phyloP scores from a whole-genome alignment of 2,113 vertebrate species.

The Paratilapia polleni region DNA sequence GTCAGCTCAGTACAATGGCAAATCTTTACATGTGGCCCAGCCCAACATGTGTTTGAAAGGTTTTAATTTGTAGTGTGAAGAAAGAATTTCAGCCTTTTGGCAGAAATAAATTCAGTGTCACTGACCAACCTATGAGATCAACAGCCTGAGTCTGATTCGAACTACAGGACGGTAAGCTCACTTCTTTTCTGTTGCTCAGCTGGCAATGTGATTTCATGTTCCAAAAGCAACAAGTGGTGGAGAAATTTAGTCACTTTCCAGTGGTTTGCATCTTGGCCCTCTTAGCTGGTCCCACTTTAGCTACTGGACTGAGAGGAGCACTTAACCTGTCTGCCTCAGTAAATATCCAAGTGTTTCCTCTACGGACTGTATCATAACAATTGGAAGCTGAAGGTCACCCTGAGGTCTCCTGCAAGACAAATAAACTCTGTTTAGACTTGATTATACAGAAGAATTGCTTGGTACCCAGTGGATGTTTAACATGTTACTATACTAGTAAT shows the following conservation, averaged over 20 bases:
- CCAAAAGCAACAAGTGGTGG: neutral
- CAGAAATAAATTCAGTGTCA: neutral
- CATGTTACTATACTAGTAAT: neutral
- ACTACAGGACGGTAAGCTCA: neutral
- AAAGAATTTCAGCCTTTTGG: neutral
- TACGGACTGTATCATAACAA: constrained; percentile 40
- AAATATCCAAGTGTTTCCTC: constrained; percentile 55
- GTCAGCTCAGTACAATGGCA: neutral
- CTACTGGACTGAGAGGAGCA: constrained; percentile 46
- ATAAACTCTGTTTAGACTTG: constrained; percentile 20
- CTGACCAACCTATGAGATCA: neutral
- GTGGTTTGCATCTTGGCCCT: constrained; percentile 13
- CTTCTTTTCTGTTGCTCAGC: neutral
- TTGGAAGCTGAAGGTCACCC: constrained; percentile 30
- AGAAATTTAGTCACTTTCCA: constrained; percentile 20
- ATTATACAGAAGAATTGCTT: neutral
- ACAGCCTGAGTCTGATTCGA: neutral
- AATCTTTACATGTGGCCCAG: neutral
- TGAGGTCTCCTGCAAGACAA: constrained; percentile 25
- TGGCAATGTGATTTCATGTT: neutral
- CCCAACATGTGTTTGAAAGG: neutral
- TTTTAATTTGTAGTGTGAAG: neutral
- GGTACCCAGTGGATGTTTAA: neutral
- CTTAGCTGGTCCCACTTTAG: constrained; percentile 16
- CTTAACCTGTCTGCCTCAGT: constrained; percentile 58